Evolutionary conservation across 1,140 invertebrate species (phyloP), one percentile per base, ranked within the genome.

Genomic region (Acromyrmex echinatior): DNA sequence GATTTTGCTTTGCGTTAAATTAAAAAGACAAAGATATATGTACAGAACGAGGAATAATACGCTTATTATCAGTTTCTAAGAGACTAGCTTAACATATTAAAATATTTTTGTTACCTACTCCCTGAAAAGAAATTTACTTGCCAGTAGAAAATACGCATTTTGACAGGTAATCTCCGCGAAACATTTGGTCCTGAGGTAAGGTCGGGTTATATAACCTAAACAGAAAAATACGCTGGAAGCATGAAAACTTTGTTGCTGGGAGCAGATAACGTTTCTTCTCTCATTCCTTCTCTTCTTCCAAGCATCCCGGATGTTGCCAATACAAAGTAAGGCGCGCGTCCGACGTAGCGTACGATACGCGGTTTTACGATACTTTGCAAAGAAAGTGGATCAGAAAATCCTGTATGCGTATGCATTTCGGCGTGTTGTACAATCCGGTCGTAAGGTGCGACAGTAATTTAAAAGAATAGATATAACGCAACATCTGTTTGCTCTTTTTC

Each of bases 111-210:
- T 39, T 18, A 14, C 18, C 9, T 18, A 81, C n/a, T 18, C 9
- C 18, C 21, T 12, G 39, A 31, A 79, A 84, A 70, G 62, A 73
- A 88, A 90, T 86, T 90, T 87, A 77, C 66, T 80, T 18, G 58
- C 56, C 68, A 53, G 18, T 53, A 51, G 66, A 68, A 80, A 86
- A 90, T 78, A 87, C 68, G 74, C 85, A 91, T 88, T 86, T 74
- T 87, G 90, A 85, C 89, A 89, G 90, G 84, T 91, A 89, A 91
- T 91, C 89, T 91, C 71, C 39, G 80, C 79, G 84, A 81, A 87
- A 87, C 70, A 91, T 91, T 91, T 60, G 76, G 65, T 65, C 78
- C n/a, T 31, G 80, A 39, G n/a, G 66, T 49, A 39, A 82, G 78
- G 56, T 39, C 6, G 77, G 86, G 81, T 90, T 90, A 71, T 91